Evolutionary conservation across 2,888 invertebrate genomes (phyloP), one percentile per base, ranked within the genome.

Genomic region (Chloromyia formosa): DNA sequence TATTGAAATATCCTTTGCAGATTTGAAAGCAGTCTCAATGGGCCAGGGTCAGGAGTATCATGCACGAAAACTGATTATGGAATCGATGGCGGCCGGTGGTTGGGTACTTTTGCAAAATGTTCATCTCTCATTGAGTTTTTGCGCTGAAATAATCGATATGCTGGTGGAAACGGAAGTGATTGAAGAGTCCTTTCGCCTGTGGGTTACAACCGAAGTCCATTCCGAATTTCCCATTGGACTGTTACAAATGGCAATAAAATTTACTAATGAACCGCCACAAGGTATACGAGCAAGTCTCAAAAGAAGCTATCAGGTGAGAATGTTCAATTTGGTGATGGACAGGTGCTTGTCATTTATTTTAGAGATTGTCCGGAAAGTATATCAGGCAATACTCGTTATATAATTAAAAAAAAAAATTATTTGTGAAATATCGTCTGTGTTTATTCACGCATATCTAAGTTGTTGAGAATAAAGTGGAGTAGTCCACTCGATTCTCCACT

Each of bases 101-200:
- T 98, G 97, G 97, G 95, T 97, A 0, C 87, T 98, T 10, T 88
- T 98, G 7, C 97, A 98, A 87, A 98, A 98, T 83, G 95, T 97
- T 80, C 98, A 98, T 85, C 87, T 98, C n/a, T 97, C 97, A 1
- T 87, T 98, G 22, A 94, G 96, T 2, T 98, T 97, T 85, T 96
- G 96, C 82, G 91, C 94, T 3, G 97, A 98, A 87, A 91, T 94
- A 0, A 94, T 97, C 90, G 94, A 96, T 77, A 92, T 94, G 78
- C 87, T 97, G 20, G 90, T 94, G 9, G 95, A 96, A 85, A 91
- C 94, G 0, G 94, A 95, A 80, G 89, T 89, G 69, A 90, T 96
- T 16, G 91, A 96, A 81, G 92, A 93, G 5, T 88, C 90, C 0
- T 97, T 97, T 84, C 89, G 96, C 69, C 88, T 96, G 61, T 98